phyloP scores from a whole-genome alignment of 2,797 vertebrate species.

The Parotocinclus haroldoi region DNA sequence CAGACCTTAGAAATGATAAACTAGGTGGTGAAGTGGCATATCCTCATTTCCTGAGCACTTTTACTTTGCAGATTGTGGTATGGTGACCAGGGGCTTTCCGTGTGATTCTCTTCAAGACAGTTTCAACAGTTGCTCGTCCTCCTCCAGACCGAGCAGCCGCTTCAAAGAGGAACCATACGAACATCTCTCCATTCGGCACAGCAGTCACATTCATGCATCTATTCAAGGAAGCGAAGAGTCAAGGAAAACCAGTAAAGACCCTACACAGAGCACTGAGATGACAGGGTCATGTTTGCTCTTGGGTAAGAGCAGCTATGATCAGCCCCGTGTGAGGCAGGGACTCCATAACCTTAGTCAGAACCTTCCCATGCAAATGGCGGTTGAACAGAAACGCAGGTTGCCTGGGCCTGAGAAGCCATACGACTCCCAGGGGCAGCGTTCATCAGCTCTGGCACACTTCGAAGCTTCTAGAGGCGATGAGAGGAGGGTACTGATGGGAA shows the following conservation, averaged over 20 bases:
- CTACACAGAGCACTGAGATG: slow-evolving; percentile 50
- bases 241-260: slow-evolving; percentile 58
- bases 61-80: slow-evolving; percentile 53
- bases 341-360: slow-evolving; percentile 65
- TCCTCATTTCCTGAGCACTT: background rate
- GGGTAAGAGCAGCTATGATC: slow-evolving; percentile 70
- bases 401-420: slow-evolving; percentile 66
- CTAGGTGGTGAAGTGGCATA: no score
- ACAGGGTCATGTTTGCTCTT: slow-evolving; percentile 56
- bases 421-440: slow-evolving; percentile 46
- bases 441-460: slow-evolving; percentile 23
- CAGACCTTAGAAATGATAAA: no score
- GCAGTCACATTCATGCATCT: slow-evolving; percentile 53
- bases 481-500: slow-evolving; percentile 55
- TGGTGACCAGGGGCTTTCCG: slow-evolving; percentile 57
- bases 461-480: slow-evolving; percentile 57
- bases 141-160: slow-evolving; percentile 54
- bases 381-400: slow-evolving; percentile 74
- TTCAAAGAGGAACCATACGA: slow-evolving; percentile 76
- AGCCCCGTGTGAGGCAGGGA: slow-evolving; percentile 53
- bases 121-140: slow-evolving; percentile 61
- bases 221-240: slow-evolving; percentile 65
- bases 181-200: slow-evolving; percentile 50
- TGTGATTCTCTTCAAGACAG: slow-evolving; percentile 56
- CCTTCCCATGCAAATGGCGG: slow-evolving; percentile 69